Conservation (phyloP, 2,113 vertebrate species). For the Hippopotamus amphibius region DNA sequence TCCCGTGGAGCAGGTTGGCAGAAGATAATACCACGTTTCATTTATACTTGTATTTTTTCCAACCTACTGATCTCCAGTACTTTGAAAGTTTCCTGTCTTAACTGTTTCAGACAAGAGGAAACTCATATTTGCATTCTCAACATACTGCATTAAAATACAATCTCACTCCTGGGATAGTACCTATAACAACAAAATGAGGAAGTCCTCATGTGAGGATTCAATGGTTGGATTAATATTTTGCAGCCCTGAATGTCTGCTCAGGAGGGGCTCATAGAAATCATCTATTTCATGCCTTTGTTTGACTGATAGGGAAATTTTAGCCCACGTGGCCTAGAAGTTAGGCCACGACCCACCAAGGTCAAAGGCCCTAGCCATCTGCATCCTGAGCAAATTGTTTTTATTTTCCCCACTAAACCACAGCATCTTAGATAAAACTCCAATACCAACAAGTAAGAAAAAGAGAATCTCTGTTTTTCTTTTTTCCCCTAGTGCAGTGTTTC, state of each 20-base stretch:
- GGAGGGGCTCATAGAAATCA: accelerated
- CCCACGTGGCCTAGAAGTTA: not conserved
- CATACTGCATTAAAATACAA: not conserved
- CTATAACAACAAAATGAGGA: not conserved
- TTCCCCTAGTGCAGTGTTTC: not conserved
- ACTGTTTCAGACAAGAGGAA: not conserved
- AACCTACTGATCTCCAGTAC: not conserved
- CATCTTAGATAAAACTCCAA: not conserved
- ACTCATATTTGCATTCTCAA: not conserved
- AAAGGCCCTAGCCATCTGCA: not conserved
- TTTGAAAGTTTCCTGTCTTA: not conserved
- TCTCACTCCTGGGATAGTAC: not conserved
- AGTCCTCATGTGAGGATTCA: not conserved
- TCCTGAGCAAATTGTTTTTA: not conserved
- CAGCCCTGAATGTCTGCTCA: not conserved
- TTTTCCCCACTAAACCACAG: not conserved
- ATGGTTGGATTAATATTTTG: not conserved
- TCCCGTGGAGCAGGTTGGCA: not conserved
- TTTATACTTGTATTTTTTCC: not conserved
- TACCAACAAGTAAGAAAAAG: not conserved
- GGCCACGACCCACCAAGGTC: not conserved
- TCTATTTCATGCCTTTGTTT: not conserved
- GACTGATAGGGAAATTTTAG: not conserved
- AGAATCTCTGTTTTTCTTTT: not conserved
- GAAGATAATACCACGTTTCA: not conserved